Conservation (phyloP, 2,797 vertebrate species). For the Petrocephalus schoutedeni region DNA sequence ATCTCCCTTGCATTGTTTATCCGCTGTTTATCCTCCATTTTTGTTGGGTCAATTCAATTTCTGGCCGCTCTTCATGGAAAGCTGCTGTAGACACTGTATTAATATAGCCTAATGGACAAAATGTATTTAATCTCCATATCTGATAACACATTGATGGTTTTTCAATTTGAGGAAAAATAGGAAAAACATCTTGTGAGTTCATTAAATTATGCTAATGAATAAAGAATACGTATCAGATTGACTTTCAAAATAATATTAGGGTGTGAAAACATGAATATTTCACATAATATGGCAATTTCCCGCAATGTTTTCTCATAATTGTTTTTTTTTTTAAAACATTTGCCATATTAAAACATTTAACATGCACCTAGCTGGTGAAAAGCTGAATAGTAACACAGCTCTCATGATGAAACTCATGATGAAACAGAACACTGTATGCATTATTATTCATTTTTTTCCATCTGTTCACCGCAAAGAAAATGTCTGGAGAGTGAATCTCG, state of each 20-base stretch:
- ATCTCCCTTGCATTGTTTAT: not conserved
- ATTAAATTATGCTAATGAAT: not conserved
- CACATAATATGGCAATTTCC: not conserved
- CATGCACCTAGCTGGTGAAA: not conserved
- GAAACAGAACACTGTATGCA: not conserved
- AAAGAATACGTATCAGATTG: not conserved
- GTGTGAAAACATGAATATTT: not conserved
- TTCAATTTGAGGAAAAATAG: not conserved
- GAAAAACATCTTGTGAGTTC: not conserved
- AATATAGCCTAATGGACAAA: not conserved
- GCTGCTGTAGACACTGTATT: not conserved
- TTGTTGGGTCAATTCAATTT: not conserved
- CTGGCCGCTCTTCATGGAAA: not conserved
- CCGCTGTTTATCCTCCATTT: not conserved
- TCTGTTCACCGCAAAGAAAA: not conserved
- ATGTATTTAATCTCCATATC: not conserved
- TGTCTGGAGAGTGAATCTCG: not conserved
- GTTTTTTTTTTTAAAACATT: not conserved
- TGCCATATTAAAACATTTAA: not conserved
- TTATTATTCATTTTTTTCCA: not conserved
- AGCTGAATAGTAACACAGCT: not conserved
- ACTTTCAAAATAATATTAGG: not conserved
- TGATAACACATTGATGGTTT: not conserved
- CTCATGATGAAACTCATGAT: not conserved
- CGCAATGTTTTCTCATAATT: not conserved